Conservation (phyloP, 2,888 invertebrate species). For the Strigamia crassipes region DNA sequence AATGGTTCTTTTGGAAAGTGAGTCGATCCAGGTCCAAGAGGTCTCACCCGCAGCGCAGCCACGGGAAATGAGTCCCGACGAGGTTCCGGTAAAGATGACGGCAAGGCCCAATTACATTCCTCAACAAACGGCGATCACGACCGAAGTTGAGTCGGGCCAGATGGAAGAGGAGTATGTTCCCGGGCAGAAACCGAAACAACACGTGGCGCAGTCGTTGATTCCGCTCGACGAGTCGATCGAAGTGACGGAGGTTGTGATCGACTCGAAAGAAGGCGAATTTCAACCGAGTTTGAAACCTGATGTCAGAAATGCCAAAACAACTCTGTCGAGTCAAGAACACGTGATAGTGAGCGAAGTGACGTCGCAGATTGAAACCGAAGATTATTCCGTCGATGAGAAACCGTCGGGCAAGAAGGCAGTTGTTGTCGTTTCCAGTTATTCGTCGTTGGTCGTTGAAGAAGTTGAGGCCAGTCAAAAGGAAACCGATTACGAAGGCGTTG, state of each 20-base stretch:
- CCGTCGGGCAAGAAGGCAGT: constrained; percentile 50
- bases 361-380: constrained; percentile 50
- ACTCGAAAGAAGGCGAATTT: constrained; percentile 51
- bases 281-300: constrained; percentile 49
- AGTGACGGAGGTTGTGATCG: constrained; percentile 50
- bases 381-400: constrained; percentile 48
- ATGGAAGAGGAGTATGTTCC: constrained; percentile 47
- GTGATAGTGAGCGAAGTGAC: constrained; percentile 48
- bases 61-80: constrained; percentile 44
- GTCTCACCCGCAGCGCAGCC: constrained; percentile 48
- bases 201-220: constrained; percentile 44
- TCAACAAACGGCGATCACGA: constrained; percentile 46
- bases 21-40: constrained; percentile 51
- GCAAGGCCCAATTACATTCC: constrained; percentile 34
- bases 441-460: constrained; percentile 51
- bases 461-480: constrained; percentile 51
- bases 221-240: constrained; percentile 51
- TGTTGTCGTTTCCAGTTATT: constrained; percentile 50
- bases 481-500: constrained; percentile 44
- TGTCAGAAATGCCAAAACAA: not conserved
- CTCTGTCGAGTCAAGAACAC: constrained; percentile 46
- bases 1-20: constrained; percentile 49
- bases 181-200: constrained; percentile 43
- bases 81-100: constrained; percentile 27
- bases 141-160: constrained; percentile 34